Base-by-base conservation (phyloP, 35 echinoderm and acorn worm genomes). In the Holothuria glaberrima region DNA sequence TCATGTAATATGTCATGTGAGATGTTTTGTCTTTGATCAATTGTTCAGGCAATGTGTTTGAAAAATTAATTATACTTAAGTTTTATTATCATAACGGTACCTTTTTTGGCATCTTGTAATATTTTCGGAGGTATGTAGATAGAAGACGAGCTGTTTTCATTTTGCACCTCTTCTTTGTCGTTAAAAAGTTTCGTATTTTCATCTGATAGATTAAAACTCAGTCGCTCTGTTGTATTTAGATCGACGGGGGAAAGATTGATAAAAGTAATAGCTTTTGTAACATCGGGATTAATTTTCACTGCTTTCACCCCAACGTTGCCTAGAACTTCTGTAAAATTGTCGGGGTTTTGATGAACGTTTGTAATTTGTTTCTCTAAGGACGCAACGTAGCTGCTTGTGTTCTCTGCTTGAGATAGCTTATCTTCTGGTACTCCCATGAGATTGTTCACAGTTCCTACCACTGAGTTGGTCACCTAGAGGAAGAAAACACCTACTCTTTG, bases 331-430 rank as follows among this genome's bases (percentile, higher is more conserved):
- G 79, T 82, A 60, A 58, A 82, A 29, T 82, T 82, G 22, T 82
- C 50, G 29, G 79, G 79, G 50, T 28, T 82, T 82, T 82, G 32
- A 21, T 82, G 79, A n/a, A 82, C 79, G 32, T 82, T 82, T 4
- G 79, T 29, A 30, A 82, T 27, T 60, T 82, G 79, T 20, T 82
- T 41, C 30, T 82, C 79, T 4, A 82, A 27, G 5, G 48, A 58
- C 9, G 5, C 27, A 58, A 82, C 50, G 5, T 54, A 41, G n/a
- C 79, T 82, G 30, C 19, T 60, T 25, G 22, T 24, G 17, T 5
- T n/a, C 12, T 58, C 50, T 29, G 48, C 57, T 14, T 82, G 1
- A 18, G 54, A 20, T 22, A 82, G 28, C 9, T 17, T 33, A 10
- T 58, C 50, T 82, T 82, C 48, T 10, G 28, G 1, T 56, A 58